Base-by-base conservation (phyloP, 2,113 vertebrate genomes). In the Rhea pennata region DNA sequence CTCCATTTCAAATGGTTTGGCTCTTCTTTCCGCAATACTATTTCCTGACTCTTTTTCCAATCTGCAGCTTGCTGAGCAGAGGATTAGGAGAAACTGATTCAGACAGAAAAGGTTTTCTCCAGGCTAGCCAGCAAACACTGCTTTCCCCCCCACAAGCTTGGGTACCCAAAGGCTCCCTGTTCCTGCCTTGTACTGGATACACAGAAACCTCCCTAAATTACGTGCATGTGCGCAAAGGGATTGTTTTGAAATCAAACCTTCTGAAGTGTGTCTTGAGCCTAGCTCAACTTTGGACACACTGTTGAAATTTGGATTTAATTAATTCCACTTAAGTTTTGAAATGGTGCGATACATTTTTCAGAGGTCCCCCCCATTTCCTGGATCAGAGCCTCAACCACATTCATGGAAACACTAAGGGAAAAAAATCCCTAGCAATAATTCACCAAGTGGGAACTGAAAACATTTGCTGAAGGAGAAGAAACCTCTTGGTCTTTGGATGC, bases 261-360 rank as follows among this genome's bases (percentile, higher is more conserved):
- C 95, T 92, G 93, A 95, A 97, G 93, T 94, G 89, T 92, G 81
- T 95, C 96, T 96, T 95, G 97, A 97, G 96, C 54, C 12, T 65
- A 50, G 92, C 97, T 97, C 97, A 96, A 75, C 87, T 96, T 96
- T 94, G 93, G 96, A 96, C 79, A 67, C 94, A 95, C 95, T 94
- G 90, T 85, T 96, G 97, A 97, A 98, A 96, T 97, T 98, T 97
- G 98, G 97, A 97, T 97, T 97, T 97, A 97, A 98, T 98, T 98
- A 97, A 96, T 98, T 97, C 95, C 96, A 96, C 96, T 96, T 95
- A 93, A 95, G 74, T 96, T 97, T 95, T 96, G 92, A 97, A 98
- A 96, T 92, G 67, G 94, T 93, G 96, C 81, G 95, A 97, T 95
- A 88, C 92, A 95, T 97, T 97, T 97, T 93, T 97, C 95, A 97